phyloP scores from a whole-genome alignment of 2,113 vertebrate genomes.

The Zeus faber region DNA sequence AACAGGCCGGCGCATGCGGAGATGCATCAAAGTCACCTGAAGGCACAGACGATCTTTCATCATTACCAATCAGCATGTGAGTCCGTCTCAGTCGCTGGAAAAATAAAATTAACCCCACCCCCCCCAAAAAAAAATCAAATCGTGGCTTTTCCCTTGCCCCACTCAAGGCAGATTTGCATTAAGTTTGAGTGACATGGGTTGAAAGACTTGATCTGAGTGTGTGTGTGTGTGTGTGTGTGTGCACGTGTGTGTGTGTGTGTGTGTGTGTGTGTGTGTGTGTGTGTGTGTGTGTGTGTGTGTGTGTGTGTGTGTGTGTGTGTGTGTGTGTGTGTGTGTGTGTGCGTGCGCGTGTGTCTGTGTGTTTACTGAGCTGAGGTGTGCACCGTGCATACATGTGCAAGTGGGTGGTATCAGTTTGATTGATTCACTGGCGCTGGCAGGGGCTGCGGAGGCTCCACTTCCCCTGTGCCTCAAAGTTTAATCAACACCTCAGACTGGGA shows the following conservation, averaged over 20 bases:
- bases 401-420: slow-evolving; percentile 14
- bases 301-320: background rate
- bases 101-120: too few relatives aligned
- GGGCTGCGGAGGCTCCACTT: slow-evolving; percentile 15
- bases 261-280: background rate
- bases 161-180: background rate
- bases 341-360: background rate
- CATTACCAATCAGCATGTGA: background rate
- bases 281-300: slow-evolving; percentile 1
- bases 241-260: background rate
- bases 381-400: background rate
- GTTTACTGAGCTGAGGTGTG: slow-evolving; percentile 1
- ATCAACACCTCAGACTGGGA: slow-evolving; percentile 39
- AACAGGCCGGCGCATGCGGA: too few relatives aligned
- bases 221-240: background rate
- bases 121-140: background rate
- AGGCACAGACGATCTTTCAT: background rate
- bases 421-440: slow-evolving; percentile 45
- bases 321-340: slow-evolving; percentile 10
- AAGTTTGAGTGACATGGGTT: background rate
- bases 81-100: background rate
- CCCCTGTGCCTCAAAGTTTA: slow-evolving; percentile 37
- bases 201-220: background rate
- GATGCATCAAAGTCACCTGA: too few relatives aligned
- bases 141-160: background rate